Base-by-base conservation (phyloP, 2,797 vertebrate genomes). In the Kryptopterus vitreolus region DNA sequence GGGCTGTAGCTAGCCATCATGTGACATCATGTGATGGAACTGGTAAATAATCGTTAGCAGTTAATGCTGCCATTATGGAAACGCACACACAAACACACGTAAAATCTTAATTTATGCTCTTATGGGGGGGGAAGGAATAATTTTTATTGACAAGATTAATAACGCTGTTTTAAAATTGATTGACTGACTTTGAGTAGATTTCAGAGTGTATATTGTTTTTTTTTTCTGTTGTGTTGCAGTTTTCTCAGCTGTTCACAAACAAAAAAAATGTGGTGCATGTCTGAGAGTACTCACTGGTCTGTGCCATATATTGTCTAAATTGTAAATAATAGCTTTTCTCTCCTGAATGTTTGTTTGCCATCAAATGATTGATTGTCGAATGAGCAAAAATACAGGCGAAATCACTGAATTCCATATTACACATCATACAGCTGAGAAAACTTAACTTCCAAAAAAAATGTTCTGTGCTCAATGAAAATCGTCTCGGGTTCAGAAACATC, bases 1-100 rank as follows among this genome's bases (percentile, higher is more conserved):
- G 7, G 7, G 73, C 77, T 83, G 75, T 79, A 61, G 76, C 78
- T 81, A 84, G 85, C 76, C 78, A 82, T 86, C 62, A 76, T 24
- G 55, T 81, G 48, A 81, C 29, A 11, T 31, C 29, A 50, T 15
- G 38, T 11, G 63, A 71, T 63, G 75, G 80, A 58, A 48, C 53
- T 18, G 43, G 26, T 15, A 52, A 69, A 58, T 78, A 66, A 58
- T 83, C 62, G 66, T 29, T 35, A 26, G 76, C 82, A 80, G 77
- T 72, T 78, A 84, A 77, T 69, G 29, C 46, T 22, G 74, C 80
- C 78, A 58, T 22, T 68, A 62, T 22, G 59, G 50, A 52, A n/a
- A 9, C 55, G 52, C 52, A 20, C 26, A 52, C n/a, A 16, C n/a
- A 8, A n/a, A 2, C 3, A 50, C 57, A 29, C 18, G 18, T 38